A percentile compares a stretch with the other conserved stretches of the same genome.
phyloP scores from a whole-genome alignment of 1,140 invertebrate genomes.

The Lethocerus indicus region DNA sequence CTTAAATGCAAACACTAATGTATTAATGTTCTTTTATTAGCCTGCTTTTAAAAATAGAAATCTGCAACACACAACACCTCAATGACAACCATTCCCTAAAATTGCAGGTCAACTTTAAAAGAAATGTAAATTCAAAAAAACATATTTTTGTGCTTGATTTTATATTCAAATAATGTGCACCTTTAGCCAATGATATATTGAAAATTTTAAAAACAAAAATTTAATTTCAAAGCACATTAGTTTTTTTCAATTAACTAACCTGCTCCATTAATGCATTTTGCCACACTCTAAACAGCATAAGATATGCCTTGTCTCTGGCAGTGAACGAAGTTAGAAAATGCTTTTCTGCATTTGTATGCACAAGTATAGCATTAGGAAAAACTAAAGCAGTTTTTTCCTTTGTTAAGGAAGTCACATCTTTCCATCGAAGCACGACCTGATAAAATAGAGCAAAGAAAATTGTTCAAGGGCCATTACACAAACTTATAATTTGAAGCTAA shows the following conservation, averaged over 20 bases:
- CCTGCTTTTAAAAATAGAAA: too few relatives aligned
- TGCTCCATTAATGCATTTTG: slow-evolving; percentile 86
- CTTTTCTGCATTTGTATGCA: slow-evolving; percentile 67
- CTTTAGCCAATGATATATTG: not conserved
- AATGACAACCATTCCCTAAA: too few relatives aligned
- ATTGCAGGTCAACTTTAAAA: too few relatives aligned
- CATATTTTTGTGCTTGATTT: too few relatives aligned
- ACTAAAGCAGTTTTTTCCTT: slow-evolving; percentile 86
- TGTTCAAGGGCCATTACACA: not conserved
- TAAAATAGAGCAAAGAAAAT: slow-evolving; percentile 6
- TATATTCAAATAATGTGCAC: not conserved
- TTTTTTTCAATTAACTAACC: slow-evolving; percentile 26
- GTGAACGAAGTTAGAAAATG: slow-evolving; percentile 88
- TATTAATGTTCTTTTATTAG: too few relatives aligned
- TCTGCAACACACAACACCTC: too few relatives aligned
- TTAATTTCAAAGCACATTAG: not conserved
- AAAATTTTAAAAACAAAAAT: not conserved
- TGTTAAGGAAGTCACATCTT: slow-evolving; percentile 79
- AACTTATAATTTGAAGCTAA: not conserved
- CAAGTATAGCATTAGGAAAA: slow-evolving; percentile 87
- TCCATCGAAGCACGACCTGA: slow-evolving; percentile 57
- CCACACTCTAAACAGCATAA: slow-evolving; percentile 90
- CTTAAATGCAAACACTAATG: too few relatives aligned
- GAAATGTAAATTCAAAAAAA: too few relatives aligned
- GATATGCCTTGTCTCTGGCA: slow-evolving; percentile 78